Evolutionary conservation across 2,113 vertebrate genomes (phyloP).

Genomic region (Centropus unirufus): DNA sequence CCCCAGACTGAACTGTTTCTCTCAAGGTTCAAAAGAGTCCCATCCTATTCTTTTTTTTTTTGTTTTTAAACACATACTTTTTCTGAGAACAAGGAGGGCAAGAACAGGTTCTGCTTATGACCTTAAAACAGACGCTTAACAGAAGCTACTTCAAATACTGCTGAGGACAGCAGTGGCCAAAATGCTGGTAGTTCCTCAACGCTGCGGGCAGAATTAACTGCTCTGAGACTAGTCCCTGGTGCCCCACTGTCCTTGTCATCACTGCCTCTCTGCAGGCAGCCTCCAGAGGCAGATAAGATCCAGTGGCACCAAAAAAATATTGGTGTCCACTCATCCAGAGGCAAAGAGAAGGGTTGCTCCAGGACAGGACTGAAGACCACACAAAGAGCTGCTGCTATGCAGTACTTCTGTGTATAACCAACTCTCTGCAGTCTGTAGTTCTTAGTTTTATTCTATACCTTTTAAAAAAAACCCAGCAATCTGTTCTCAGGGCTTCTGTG

Average conservation of each 20-base stretch:
- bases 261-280: background rate
- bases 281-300: background rate
- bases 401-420: background rate
- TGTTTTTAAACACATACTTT: background rate
- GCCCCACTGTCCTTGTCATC: slow-evolving; percentile 22
- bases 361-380: background rate
- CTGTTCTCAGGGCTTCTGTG: background rate
- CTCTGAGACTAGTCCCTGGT: background rate
- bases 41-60: background rate
- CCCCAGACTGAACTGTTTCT: background rate
- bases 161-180: slow-evolving; percentile 20
- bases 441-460: background rate
- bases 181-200: background rate
- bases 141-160: slow-evolving; percentile 18
- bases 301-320: background rate
- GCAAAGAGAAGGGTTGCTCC: background rate
- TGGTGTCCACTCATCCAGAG: background rate
- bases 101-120: background rate
- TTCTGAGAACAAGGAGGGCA: background rate
- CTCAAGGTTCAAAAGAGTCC: background rate
- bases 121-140: background rate
- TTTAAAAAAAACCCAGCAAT: background rate
- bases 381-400: background rate
- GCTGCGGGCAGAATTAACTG: background rate
- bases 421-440: background rate